These are phyloP conservation scores for Cygnus atratus DNA, from an alignment of 2,113 vertebrate species.

Conservation along the genomic window DNA sequence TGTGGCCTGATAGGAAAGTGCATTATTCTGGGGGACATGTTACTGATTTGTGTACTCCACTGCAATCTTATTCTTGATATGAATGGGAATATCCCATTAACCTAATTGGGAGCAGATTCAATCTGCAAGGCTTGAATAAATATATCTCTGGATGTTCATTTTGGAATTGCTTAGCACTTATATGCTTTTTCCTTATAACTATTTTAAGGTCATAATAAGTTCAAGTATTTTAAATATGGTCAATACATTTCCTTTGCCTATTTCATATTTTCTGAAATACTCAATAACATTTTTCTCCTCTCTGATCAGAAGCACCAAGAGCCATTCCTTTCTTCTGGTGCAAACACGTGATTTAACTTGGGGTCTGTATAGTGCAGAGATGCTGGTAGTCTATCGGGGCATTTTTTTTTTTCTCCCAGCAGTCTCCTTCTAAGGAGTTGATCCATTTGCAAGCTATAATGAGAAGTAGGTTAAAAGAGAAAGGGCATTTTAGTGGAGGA, in stretches of 20 bases:
- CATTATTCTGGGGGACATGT: not conserved
- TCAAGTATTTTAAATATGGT: not conserved
- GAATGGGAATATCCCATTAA: not conserved
- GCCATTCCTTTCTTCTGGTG: not conserved
- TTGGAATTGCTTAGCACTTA: not conserved
- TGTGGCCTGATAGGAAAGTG: not conserved
- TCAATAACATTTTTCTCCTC: not conserved
- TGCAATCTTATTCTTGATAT: not conserved
- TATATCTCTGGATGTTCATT: not conserved
- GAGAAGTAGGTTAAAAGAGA: constrained; percentile 57
- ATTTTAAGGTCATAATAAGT: not conserved
- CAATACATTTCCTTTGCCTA: not conserved
- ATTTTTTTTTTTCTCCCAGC: constrained; percentile 3
- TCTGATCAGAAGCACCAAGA: not conserved
- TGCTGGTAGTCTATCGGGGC: constrained; percentile 3
- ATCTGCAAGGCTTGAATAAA: not conserved
- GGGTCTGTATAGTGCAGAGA: not conserved
- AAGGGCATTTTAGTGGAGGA: constrained; percentile 48
- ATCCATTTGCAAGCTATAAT: constrained; percentile 36
- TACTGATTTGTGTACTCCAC: not conserved
- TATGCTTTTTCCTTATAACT: not conserved
- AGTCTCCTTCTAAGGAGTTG: constrained; percentile 28
- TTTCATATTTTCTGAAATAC: not conserved
- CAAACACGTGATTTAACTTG: not conserved
- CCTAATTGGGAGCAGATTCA: not conserved